Base-by-base conservation (phyloP, 2,797 vertebrate species). In the Falco berigora region DNA sequence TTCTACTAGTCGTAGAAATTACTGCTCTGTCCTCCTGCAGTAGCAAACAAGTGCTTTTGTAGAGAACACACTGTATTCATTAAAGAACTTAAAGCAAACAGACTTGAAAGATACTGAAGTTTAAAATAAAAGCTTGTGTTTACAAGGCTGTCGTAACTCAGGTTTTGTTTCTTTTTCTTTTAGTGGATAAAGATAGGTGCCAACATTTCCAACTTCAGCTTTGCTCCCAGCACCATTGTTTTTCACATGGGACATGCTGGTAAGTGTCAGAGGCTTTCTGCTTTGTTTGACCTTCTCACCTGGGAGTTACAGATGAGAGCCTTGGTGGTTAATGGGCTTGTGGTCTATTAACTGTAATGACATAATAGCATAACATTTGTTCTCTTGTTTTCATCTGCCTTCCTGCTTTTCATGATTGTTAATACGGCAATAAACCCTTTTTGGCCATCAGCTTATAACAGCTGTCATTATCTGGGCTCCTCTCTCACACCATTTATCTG, bases 141-240 rank as follows among this genome's bases (percentile, higher is more conserved):
- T 64, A 36, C 38, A 36, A 72, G 86, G 38, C 32, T 27, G 7
- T 38, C 80, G 32, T 72, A 76, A 81, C 53, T 67, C 5, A 3
- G 21, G 5, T 78, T 90, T 86, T 83, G 79, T 77, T 96, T 89
- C 24, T 86, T 83, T 49, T n/a, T 69, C n/a, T 69, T 98, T 73
- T 72, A 99, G 99, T 99, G 99, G 99, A 97, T 99, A 88, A 99
- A 99, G 97, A 98, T 99, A 61, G 99, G 99, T 77, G 99, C 99
- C 97, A 99, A 99, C 97, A 98, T 99, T 96, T 99, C 99, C 97
- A 99, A 98, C 98, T 99, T 99, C 97, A 99, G 98, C 97, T 98
- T 99, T 97, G 98, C 99, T 97, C 99, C 99, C 79, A 99, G 99
- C 98, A 98, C 99, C 22, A 96, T 99, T 94, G 97, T 99, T 94